These are phyloP conservation scores for Clarias macrocephalus DNA, from an alignment of 2,113 vertebrate genomes.

Conservation along the genomic window DNA sequence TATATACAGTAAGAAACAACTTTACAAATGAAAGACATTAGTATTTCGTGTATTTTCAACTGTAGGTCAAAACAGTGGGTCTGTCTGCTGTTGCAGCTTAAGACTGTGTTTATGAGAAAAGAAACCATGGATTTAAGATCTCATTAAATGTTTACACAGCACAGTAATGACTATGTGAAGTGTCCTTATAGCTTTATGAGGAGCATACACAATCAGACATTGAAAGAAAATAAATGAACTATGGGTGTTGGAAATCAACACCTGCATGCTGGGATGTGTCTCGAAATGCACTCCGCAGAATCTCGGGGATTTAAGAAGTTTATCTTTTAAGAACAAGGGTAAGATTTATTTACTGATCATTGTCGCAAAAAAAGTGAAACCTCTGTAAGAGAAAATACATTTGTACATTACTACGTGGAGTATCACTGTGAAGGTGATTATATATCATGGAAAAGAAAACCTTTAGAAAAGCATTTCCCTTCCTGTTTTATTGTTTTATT, in stretches of 20 bases:
- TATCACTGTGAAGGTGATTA: too few relatives aligned
- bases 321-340: too few relatives aligned
- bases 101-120: not conserved
- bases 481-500: too few relatives aligned
- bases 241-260: not conserved
- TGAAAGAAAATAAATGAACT: not conserved
- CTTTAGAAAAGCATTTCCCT: too few relatives aligned
- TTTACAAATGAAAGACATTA: not conserved
- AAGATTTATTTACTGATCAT: too few relatives aligned
- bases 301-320: too few relatives aligned
- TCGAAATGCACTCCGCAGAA: too few relatives aligned
- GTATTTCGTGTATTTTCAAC: not conserved
- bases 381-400: too few relatives aligned
- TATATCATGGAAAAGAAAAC: too few relatives aligned
- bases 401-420: too few relatives aligned
- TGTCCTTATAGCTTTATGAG: not conserved
- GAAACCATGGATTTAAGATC: not conserved
- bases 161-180: not conserved
- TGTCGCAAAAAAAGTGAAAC: too few relatives aligned
- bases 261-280: not conserved
- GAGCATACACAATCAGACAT: not conserved
- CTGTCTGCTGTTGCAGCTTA: not conserved
- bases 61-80: not conserved
- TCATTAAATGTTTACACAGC: not conserved
- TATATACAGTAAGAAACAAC: not conserved